Evolutionary conservation across 2,113 vertebrate species (phyloP).

Genomic region (Speoplatyrhinus poulsoni): DNA sequence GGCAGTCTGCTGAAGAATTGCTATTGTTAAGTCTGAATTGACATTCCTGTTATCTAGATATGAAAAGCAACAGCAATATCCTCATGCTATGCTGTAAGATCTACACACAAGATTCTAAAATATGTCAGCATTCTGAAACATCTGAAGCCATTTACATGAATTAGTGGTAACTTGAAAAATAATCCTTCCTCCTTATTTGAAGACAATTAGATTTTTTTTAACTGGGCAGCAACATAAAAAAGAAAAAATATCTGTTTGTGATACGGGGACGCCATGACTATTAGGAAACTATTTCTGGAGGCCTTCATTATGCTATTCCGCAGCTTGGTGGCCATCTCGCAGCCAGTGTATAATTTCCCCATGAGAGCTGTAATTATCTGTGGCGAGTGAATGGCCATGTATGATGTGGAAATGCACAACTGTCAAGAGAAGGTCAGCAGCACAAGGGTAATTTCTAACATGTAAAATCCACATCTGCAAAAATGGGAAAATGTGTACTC

Average conservation of each 20-base stretch:
- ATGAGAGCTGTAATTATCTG: slow-evolving; percentile 76
- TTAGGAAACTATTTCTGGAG: slow-evolving; percentile 73
- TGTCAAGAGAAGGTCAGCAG: slow-evolving; percentile 66
- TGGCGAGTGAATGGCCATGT: slow-evolving; percentile 66
- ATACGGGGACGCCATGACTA: slow-evolving; percentile 52
- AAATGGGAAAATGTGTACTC: slow-evolving; percentile 30
- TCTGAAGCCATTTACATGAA: no score
- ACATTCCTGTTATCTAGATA: background rate
- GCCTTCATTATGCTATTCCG: slow-evolving; percentile 72
- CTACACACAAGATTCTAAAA: background rate
- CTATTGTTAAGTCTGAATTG: background rate
- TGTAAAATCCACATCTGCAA: slow-evolving; percentile 24
- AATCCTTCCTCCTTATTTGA: slow-evolving; percentile 25
- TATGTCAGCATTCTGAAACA: no score
- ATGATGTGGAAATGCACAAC: slow-evolving; percentile 65
- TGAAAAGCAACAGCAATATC: background rate
- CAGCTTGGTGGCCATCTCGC: slow-evolving; percentile 71
- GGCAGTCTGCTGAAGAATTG: no score
- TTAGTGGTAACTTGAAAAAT: slow-evolving; percentile 45
- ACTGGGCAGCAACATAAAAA: slow-evolving; percentile 20
- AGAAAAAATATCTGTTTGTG: slow-evolving; percentile 45
- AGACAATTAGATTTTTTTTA: background rate
- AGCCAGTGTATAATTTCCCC: slow-evolving; percentile 74
- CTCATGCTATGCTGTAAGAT: background rate
- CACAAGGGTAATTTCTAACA: slow-evolving; percentile 50